Percentiles rank a stretch among this genome's conserved stretches.
Conservation (phyloP, 2,888 invertebrate genomes). For the Nymphalis urticae region DNA sequence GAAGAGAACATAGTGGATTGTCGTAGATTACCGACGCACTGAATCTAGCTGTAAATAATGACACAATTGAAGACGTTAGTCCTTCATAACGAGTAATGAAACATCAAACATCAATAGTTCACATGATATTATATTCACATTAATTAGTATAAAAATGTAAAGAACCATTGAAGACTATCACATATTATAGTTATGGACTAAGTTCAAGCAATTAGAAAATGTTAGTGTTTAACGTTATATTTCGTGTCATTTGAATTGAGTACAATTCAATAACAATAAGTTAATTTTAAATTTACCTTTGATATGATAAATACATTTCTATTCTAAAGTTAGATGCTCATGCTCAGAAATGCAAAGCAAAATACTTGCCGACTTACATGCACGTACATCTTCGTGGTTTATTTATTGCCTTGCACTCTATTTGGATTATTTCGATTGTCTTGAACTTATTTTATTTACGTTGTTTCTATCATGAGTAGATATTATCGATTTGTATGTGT, state of each 20-base stretch:
- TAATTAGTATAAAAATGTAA: neutral
- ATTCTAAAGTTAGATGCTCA: conserved; percentile 25
- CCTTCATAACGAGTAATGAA: conserved; percentile 48
- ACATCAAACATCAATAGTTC: conserved; percentile 27
- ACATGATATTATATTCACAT: conserved; percentile 30
- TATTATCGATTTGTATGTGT: conserved; percentile 14
- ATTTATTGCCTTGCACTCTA: conserved; percentile 36
- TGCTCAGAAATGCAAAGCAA: conserved; percentile 41
- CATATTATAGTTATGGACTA: no score
- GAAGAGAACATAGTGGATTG: conserved; percentile 67
- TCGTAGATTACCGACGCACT: conserved; percentile 73
- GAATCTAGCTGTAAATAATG: conserved; percentile 77
- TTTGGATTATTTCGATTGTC: conserved; percentile 35
- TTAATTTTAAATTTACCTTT: conserved; percentile 3
- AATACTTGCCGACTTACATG: conserved; percentile 42
- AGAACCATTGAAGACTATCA: no score
- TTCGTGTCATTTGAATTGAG: neutral
- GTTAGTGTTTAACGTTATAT: neutral
- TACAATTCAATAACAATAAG: neutral
- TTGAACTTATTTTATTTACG: conserved; percentile 23
- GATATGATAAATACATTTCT: conserved; percentile 16
- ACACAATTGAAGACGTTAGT: conserved; percentile 67
- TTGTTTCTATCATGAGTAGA: conserved; percentile 18
- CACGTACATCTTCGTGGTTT: conserved; percentile 37
- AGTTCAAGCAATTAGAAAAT: no score